These are phyloP conservation scores for Isichthys henryi DNA, from an alignment of 2,113 vertebrate genomes.

Conservation along the genomic window DNA sequence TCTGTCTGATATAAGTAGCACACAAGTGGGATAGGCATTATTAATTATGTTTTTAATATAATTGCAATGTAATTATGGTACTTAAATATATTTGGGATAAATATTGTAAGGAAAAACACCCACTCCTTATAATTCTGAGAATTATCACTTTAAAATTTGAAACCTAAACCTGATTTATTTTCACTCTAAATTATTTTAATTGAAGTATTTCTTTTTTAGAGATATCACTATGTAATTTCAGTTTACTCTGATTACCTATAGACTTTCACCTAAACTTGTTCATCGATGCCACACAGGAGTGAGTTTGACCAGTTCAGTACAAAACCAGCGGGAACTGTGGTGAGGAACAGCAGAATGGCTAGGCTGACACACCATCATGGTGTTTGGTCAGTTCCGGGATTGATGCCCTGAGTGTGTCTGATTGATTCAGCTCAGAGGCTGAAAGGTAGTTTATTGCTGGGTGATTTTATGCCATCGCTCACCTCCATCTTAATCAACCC, in stretches of 20 bases:
- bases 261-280: no score
- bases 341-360: background rate
- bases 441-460: background rate
- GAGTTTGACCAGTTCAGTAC: background rate
- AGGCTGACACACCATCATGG: background rate
- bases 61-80: background rate
- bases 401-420: background rate
- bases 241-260: no score
- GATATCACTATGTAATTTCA: no score
- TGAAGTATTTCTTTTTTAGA: no score
- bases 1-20: background rate
- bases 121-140: background rate
- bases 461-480: background rate
- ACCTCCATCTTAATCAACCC: background rate
- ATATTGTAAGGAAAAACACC: background rate
- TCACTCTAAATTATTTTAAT: no score
- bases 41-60: background rate
- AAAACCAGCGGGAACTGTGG: background rate
- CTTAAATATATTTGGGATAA: background rate
- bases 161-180: background rate
- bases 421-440: background rate
- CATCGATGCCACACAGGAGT: background rate
- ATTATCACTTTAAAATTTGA: background rate
- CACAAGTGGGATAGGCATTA: background rate
- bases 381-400: background rate